Percentiles rank a stretch among this genome's conserved stretches.
Evolutionary conservation across 2,797 vertebrate species (phyloP).

Genomic region (Chanos chanos): DNA sequence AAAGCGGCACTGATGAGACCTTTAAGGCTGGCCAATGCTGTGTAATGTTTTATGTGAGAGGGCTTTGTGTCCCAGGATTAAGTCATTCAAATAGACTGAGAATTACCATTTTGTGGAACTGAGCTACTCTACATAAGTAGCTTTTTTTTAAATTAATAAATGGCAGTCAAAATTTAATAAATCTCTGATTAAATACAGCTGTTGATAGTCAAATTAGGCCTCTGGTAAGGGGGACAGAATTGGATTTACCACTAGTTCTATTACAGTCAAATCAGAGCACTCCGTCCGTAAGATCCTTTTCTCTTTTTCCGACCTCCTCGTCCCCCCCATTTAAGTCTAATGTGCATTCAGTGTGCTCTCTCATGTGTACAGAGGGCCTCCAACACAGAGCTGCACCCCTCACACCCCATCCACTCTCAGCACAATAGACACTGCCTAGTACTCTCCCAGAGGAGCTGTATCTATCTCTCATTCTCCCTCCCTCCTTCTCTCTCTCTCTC

Average conservation of each 20-base stretch:
- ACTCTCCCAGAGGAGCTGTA: conserved; percentile 40
- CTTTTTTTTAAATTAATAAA: no score
- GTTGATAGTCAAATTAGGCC: background rate
- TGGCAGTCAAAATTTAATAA: no score
- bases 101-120: no score
- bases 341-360: conserved; percentile 75
- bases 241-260: conserved; percentile 43
- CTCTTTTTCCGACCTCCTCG: conserved; percentile 55
- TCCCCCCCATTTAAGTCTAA: conserved; percentile 69
- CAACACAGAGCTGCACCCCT: conserved; percentile 49
- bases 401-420: conserved; percentile 44
- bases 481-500: background rate
- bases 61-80: no score
- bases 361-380: conserved; percentile 76
- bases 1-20: no score
- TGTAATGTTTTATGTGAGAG: no score
- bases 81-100: no score
- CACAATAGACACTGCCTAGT: conserved; percentile 66
- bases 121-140: no score
- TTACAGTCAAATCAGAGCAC: conserved; percentile 50
- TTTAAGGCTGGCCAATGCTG: no score
- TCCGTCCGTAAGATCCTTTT: conserved; percentile 50
- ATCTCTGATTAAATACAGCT: background rate
- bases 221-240: conserved; percentile 11
- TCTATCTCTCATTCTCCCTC: conserved; percentile 8